A percentile compares a stretch with the other conserved stretches of the same genome.
These are phyloP conservation scores for Leuciscus waleckii DNA, from an alignment of 2,797 vertebrate genomes.

Conservation along the genomic window DNA sequence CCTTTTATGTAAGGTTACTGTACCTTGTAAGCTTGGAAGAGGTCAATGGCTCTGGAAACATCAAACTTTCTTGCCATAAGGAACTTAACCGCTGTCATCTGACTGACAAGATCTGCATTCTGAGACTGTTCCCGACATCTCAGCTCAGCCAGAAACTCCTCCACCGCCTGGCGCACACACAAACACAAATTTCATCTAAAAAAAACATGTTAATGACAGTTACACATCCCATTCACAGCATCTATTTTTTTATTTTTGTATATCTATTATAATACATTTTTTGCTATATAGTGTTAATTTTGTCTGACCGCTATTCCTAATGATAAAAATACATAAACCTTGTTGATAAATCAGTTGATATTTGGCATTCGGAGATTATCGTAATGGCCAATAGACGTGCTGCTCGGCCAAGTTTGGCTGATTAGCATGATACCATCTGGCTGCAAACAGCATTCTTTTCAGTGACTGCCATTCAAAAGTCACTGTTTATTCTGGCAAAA, in stretches of 20 bases:
- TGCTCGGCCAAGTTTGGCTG: neutral
- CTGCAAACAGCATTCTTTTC: neutral
- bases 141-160: slow-evolving; percentile 84
- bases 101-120: slow-evolving; percentile 81
- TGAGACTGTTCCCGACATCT: slow-evolving; percentile 80
- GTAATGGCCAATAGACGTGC: neutral
- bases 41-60: slow-evolving; percentile 82
- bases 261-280: neutral
- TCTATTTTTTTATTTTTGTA: neutral
- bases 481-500: neutral
- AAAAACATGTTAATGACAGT: neutral
- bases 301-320: neutral
- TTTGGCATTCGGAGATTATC: neutral
- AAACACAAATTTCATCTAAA: slow-evolving; percentile 1
- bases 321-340: neutral
- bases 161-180: slow-evolving; percentile 75
- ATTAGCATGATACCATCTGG: neutral
- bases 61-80: slow-evolving; percentile 89
- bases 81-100: slow-evolving; percentile 85
- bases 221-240: neutral
- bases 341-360: neutral
- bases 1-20: neutral
- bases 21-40: slow-evolving; percentile 88
- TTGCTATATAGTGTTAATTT: neutral
- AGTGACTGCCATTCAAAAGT: neutral